Evolutionary conservation across 2,113 vertebrate species (phyloP), one percentile per base, ranked within the genome.

Genomic region (Phoxinus phoxinus): DNA sequence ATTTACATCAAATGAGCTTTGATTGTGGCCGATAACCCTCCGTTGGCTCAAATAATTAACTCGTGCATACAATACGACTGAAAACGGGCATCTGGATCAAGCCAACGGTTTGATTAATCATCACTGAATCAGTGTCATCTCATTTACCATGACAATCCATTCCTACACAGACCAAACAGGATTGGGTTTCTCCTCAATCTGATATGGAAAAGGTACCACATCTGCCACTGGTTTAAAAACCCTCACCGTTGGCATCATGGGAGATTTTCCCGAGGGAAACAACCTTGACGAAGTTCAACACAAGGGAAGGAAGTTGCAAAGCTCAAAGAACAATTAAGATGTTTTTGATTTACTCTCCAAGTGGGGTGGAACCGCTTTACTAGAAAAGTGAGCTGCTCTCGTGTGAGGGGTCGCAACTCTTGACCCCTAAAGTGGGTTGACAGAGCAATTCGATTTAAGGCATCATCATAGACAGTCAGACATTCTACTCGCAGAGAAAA

Each of bases 301-400:
- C 53, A 63, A 80, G 44, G 61, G 88, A 90, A 90, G 92, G 90
- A 90, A 89, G 88, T 84, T 51, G 51, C 67, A 79, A 79, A 85
- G 79, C 84, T 83, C 72, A 83, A 91, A 89, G 80, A 92, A 92
- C 91, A 93, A 93, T 92, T 91, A 88, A 92, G 88, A 81, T 86
- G 85, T 83, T 87, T 84, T 81, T 90, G 91, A 94, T 94, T 93
- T 92, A 92, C 89, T 92, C 88, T 90, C 81, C 77, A 30, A 86
- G 84, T 35, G 74, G 65, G 79, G 63, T 81, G 30, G 44, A 35
- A 76, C 88, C 86, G 81, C 90, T 90, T 90, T 91, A 92, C 90
- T 89, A 86, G 85, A 90, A 88, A 91, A 85, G 85, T 75, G 87
- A 89, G 87, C 85, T 88, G 81, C 91, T 89, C 88, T 91, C 83